phyloP scores from a whole-genome alignment of 2,113 vertebrate genomes.

The Philantomba maxwellii region DNA sequence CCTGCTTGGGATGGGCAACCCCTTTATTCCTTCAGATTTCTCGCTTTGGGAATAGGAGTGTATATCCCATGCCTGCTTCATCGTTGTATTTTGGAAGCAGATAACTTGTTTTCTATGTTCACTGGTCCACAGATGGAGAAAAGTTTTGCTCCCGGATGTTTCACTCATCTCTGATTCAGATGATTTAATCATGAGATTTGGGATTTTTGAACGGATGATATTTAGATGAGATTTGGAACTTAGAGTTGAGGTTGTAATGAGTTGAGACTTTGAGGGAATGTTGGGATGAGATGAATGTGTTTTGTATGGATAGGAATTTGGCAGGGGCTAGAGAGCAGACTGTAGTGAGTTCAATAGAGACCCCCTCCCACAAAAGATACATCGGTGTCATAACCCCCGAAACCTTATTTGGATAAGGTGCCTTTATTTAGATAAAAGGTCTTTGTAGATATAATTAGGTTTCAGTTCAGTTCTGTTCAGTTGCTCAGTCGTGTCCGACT shows the following conservation, averaged over 20 bases:
- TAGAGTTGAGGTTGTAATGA: background rate
- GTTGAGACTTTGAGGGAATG: background rate
- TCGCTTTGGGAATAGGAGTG: background rate
- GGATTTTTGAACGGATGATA: background rate
- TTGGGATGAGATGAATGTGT: background rate
- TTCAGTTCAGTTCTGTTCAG: background rate
- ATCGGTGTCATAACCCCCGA: background rate
- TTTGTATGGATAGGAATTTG: background rate
- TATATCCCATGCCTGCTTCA: background rate
- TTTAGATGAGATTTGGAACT: background rate
- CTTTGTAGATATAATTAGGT: background rate
- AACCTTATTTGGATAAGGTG: background rate
- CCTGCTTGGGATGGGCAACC: background rate
- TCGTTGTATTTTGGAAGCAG: background rate
- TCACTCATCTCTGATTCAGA: background rate
- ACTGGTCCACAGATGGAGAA: background rate
- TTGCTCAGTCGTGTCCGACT: fast-evolving
- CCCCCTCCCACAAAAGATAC: background rate
- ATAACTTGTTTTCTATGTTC: background rate
- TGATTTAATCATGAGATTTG: background rate
- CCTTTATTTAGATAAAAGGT: background rate
- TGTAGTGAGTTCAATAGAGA: background rate
- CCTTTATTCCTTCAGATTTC: background rate
- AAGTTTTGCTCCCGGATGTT: background rate
- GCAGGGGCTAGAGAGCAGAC: background rate